Evolutionary conservation across 2,797 vertebrate species (phyloP).

Genomic region (Ciconia nigra): DNA sequence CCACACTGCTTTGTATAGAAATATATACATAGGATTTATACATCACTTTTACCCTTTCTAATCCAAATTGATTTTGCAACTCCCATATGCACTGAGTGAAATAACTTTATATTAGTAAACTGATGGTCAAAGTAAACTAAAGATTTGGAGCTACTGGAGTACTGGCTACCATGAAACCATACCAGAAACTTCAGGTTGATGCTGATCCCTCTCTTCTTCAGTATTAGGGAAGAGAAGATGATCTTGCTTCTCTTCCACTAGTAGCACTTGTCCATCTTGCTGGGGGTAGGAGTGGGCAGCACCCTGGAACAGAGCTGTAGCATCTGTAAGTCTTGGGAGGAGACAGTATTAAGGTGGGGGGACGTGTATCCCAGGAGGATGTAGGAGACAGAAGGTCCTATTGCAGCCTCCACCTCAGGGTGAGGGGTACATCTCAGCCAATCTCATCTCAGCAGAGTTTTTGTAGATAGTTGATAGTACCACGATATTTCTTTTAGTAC

Average conservation of each 20-base stretch:
- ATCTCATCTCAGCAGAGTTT: neutral
- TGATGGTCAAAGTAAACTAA: neutral
- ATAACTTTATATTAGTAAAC: neutral
- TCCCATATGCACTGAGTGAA: neutral
- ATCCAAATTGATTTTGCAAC: neutral
- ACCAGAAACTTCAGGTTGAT: neutral
- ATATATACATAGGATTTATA: neutral
- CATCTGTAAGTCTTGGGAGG: neutral
- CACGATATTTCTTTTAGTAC: neutral
- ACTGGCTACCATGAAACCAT: neutral
- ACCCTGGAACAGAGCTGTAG: neutral
- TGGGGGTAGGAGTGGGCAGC: neutral
- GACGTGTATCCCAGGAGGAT: neutral
- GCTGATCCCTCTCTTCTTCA: neutral
- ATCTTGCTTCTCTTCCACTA: neutral
- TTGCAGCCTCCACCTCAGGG: neutral
- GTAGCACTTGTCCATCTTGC: neutral
- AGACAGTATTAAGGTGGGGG: neutral
- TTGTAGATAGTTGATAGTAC: neutral
- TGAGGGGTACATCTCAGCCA: neutral
- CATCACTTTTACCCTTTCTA: neutral
- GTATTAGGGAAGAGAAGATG: neutral
- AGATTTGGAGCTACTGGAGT: neutral
- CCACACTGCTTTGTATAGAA: neutral
- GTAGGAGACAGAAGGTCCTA: neutral